These are phyloP conservation scores for Venturia canescens DNA, from an alignment of 1,140 invertebrate genomes.

Conservation along the genomic window DNA sequence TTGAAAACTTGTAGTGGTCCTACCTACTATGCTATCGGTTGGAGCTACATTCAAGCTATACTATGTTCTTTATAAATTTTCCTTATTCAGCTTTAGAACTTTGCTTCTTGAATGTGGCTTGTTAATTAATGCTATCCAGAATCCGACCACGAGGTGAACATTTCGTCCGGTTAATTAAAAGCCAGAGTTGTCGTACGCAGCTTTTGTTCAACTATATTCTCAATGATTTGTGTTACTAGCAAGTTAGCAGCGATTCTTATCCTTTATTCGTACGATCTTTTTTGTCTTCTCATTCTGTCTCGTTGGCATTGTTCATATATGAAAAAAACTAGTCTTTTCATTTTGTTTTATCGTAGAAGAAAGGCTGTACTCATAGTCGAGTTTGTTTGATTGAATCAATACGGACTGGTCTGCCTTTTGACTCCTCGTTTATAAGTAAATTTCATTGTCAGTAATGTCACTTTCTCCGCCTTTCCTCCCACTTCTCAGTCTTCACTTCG, in stretches of 20 bases:
- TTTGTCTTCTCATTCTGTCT: not conserved
- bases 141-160: conserved; percentile 11
- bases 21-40: not conserved
- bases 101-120: conserved; percentile 25
- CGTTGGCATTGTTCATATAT: not conserved
- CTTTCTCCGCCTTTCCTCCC: not conserved
- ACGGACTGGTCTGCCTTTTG: too few species aligned
- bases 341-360: not conserved
- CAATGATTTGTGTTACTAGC: not conserved
- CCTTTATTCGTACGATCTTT: not conserved
- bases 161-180: conserved; percentile 37
- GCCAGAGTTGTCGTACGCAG: not conserved
- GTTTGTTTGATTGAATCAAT: too few species aligned
- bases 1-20: not conserved
- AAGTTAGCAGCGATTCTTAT: not conserved
- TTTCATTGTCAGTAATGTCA: not conserved
- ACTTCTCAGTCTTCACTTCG: not conserved
- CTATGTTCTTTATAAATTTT: not conserved
- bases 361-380: not conserved
- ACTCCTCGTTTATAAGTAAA: too few species aligned
- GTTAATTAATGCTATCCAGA: conserved; percentile 37
- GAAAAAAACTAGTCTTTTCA: not conserved
- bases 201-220: not conserved
- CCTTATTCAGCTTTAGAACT: not conserved
- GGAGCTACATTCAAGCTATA: not conserved